Evolutionary conservation across 2,113 vertebrate genomes (phyloP).

Genomic region (Nestor notabilis): DNA sequence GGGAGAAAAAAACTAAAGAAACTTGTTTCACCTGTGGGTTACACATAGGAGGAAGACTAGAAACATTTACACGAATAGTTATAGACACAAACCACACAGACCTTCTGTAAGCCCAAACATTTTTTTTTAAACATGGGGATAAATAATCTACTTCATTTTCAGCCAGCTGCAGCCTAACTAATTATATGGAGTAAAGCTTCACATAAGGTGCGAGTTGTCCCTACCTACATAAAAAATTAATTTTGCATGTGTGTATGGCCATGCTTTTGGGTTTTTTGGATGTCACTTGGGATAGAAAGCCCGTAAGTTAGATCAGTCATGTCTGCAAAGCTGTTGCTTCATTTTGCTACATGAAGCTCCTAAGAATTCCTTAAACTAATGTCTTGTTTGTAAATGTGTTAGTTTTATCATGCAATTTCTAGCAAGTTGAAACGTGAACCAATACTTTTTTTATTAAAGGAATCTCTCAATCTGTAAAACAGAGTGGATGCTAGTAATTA

Average conservation of each 20-base stretch:
- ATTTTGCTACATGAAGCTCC: not conserved
- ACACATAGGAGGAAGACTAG: not conserved
- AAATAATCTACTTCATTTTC: not conserved
- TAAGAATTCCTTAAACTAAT: not conserved
- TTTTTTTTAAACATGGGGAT: not conserved
- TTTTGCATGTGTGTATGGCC: not conserved
- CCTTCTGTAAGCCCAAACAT: not conserved
- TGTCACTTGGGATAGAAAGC: not conserved
- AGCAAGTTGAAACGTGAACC: not conserved
- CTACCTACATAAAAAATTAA: not conserved
- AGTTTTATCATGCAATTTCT: not conserved
- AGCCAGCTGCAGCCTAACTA: not conserved
- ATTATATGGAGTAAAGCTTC: not conserved
- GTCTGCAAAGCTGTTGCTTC: not conserved
- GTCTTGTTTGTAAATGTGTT: not conserved
- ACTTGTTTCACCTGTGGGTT: not conserved
- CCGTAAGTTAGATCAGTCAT: not conserved
- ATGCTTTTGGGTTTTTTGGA: not conserved
- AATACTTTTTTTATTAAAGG: not conserved
- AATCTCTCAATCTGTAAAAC: not conserved
- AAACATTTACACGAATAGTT: not conserved
- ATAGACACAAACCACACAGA: not conserved
- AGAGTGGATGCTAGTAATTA: not conserved
- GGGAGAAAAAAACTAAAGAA: not conserved
- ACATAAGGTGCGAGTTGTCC: not conserved